Evolutionary conservation across 1,140 invertebrate species (phyloP).

Genomic region (Drosophila sulfurigaster): DNA sequence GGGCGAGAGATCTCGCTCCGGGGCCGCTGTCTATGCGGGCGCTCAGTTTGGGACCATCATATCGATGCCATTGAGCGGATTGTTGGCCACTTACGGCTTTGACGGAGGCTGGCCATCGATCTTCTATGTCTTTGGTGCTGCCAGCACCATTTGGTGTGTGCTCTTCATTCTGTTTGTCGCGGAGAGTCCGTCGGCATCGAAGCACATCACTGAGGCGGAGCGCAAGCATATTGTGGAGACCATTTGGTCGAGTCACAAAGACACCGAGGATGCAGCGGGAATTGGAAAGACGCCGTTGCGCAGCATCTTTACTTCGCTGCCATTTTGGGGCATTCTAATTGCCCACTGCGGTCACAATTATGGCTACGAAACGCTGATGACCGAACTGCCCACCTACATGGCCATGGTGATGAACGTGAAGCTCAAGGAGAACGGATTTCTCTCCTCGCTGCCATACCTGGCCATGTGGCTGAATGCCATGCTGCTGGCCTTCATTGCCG

Average conservation of each 20-base stretch:
- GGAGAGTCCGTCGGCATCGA: conserved; percentile 94
- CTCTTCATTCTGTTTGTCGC: conserved; percentile 91
- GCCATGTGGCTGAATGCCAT: conserved; percentile 95
- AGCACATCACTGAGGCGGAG: conserved; percentile 93
- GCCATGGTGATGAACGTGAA: conserved; percentile 96
- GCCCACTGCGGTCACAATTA: conserved; percentile 94
- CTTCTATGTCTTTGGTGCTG: conserved; percentile 93
- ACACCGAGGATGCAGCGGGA: conserved; percentile 85
- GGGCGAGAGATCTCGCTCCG: conserved; percentile 93
- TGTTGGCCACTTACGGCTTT: conserved; percentile 90
- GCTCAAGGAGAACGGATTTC: conserved; percentile 93
- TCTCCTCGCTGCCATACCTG: conserved; percentile 92
- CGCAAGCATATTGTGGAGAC: conserved; percentile 49
- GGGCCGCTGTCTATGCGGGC: conserved; percentile 93
- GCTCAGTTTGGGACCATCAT: conserved; percentile 94
- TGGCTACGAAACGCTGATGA: conserved; percentile 95
- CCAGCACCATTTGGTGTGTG: conserved; percentile 93
- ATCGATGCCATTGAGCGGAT: conserved; percentile 92
- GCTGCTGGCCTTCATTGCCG: conserved; percentile 90
- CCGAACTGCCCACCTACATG: conserved; percentile 97
- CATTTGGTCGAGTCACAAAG: conserved; percentile 22
- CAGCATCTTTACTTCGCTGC: conserved; percentile 91
- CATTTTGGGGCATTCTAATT: conserved; percentile 92
- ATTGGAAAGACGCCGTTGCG: conserved; percentile 91
- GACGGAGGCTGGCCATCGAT: conserved; percentile 93